These are phyloP conservation scores for Trilocha varians DNA, from an alignment of 2,888 invertebrate species.

Conservation along the genomic window DNA sequence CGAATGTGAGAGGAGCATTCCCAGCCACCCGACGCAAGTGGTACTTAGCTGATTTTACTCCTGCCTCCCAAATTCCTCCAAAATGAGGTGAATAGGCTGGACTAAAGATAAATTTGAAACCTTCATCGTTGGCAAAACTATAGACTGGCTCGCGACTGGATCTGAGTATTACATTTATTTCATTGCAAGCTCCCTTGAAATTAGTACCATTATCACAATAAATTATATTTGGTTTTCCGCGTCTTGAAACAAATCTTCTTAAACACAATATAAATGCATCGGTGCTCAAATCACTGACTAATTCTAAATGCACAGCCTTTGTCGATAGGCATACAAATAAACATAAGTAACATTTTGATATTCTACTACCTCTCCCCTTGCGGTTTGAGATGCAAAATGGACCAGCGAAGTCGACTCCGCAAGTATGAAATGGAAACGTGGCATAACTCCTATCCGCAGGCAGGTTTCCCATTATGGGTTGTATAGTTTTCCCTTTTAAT, in stretches of 20 bases:
- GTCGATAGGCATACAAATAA: slow-evolving; percentile 12
- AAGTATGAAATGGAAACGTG: slow-evolving; percentile 12
- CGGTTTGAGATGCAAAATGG: slow-evolving; percentile 10
- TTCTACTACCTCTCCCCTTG: slow-evolving; percentile 11
- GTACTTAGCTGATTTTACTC: no score
- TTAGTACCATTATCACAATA: slow-evolving; percentile 9
- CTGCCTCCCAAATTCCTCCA: no score
- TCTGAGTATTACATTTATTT: no score
- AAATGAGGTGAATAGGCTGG: no score
- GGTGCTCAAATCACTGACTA: slow-evolving; percentile 11
- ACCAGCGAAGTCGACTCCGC: slow-evolving; percentile 8
- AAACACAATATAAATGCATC: slow-evolving; percentile 13
- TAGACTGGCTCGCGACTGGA: no score
- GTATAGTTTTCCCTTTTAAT: slow-evolving; percentile 11
- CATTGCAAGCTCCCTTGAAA: slow-evolving; percentile 6
- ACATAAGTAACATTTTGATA: no score
- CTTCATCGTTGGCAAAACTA: no score
- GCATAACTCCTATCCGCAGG: slow-evolving; percentile 13
- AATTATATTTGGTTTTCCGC: slow-evolving; percentile 6
- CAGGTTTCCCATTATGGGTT: slow-evolving; percentile 21
- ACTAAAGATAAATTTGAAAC: no score
- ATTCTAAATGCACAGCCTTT: slow-evolving; percentile 15
- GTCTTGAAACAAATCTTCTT: slow-evolving; percentile 9
- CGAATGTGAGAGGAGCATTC: no score
- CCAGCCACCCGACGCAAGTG: no score